phyloP scores from a whole-genome alignment of 2,797 vertebrate genomes.

The Coracias cyanogaster region DNA sequence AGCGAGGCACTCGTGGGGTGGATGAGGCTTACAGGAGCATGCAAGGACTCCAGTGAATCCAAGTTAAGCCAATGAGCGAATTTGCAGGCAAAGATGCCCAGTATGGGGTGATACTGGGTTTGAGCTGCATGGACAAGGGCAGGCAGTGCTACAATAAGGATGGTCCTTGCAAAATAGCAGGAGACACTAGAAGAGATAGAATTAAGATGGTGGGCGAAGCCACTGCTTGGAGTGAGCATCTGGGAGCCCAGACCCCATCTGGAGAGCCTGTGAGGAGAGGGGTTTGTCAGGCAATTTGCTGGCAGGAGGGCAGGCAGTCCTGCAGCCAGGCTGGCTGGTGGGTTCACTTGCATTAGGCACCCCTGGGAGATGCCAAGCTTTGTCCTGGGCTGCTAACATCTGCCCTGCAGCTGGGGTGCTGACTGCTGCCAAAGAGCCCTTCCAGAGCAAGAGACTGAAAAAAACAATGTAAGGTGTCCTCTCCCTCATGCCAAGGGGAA shows the following conservation, averaged over 20 bases:
- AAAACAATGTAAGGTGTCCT: not conserved
- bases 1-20: rapidly evolving
- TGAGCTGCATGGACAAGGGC: not conserved
- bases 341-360: not conserved
- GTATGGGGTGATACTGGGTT: not conserved
- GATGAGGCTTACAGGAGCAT: not conserved
- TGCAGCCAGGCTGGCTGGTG: not conserved
- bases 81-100: not conserved
- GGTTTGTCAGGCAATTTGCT: not conserved
- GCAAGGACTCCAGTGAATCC: not conserved
- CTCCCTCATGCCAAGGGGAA: rapidly evolving
- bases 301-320: not conserved
- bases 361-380: not conserved
- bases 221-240: not conserved
- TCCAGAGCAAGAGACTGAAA: not conserved
- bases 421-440: not conserved
- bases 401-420: not conserved
- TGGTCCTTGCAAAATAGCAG: not conserved
- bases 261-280: not conserved
- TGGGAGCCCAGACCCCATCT: too few species aligned
- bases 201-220: not conserved
- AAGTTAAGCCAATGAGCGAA: not conserved
- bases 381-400: not conserved
- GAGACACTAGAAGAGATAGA: not conserved
- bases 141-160: not conserved